Conservation (phyloP, 2,113 vertebrate genomes). For the Blennius ocellaris region DNA sequence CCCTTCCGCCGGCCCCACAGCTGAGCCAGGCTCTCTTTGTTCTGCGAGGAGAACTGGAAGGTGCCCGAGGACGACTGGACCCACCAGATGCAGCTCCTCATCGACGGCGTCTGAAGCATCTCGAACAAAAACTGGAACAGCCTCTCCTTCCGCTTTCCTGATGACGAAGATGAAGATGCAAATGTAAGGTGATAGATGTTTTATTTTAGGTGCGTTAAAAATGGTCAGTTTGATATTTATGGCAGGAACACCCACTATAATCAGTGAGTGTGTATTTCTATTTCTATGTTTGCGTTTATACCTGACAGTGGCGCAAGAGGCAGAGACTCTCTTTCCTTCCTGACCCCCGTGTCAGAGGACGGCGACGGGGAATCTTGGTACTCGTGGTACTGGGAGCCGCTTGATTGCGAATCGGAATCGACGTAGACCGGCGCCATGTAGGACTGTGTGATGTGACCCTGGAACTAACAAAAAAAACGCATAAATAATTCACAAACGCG, state of each 20-base stretch:
- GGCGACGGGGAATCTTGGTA: constrained; percentile 78
- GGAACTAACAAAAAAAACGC: constrained; percentile 29
- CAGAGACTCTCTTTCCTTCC: constrained; percentile 50
- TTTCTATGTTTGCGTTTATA: constrained; percentile 34
- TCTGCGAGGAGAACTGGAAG: constrained; percentile 88
- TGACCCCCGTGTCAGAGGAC: constrained; percentile 50
- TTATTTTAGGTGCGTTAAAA: too few relatives aligned
- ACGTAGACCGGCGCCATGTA: constrained; percentile 63
- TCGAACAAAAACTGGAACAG: constrained; percentile 88
- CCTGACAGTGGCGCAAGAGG: constrained; percentile 77
- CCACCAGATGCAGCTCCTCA: constrained; percentile 88
- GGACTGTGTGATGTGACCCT: constrained; percentile 64
- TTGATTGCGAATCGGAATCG: constrained; percentile 84
- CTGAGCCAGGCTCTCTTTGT: constrained; percentile 85
- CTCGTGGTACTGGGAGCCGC: constrained; percentile 81
- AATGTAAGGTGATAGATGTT: background rate
- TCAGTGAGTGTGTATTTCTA: background rate
- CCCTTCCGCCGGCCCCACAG: constrained; percentile 86
- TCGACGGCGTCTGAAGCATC: constrained; percentile 85
- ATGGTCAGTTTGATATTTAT: background rate
- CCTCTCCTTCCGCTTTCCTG: constrained; percentile 86
- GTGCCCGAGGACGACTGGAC: constrained; percentile 82
- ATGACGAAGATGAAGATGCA: constrained; percentile 21
- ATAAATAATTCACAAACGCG: constrained; percentile 3
- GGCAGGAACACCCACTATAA: background rate